phyloP scores from a whole-genome alignment of 2,797 vertebrate genomes.

The Pantherophis alleghaniensis region DNA sequence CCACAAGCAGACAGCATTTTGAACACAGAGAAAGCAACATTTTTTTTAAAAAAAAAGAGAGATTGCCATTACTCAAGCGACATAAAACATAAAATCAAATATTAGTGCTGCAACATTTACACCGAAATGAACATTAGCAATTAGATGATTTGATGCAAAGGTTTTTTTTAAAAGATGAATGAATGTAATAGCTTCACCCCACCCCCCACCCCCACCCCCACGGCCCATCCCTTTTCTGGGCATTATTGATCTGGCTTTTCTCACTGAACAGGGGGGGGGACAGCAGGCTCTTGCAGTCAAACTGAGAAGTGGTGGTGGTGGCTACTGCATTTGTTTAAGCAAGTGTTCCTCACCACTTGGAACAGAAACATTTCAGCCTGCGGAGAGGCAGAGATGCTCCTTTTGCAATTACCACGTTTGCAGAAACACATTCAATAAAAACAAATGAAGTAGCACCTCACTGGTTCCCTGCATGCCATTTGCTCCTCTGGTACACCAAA shows the following conservation, averaged over 20 bases:
- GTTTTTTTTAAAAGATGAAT: constrained; percentile 41
- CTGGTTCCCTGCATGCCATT: constrained; percentile 54
- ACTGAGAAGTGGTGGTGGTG: constrained; percentile 45
- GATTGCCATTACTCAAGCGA: constrained; percentile 45
- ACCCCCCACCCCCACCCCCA: not conserved
- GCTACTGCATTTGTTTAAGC: constrained; percentile 60
- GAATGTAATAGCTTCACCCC: not conserved
- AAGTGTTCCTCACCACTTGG: constrained; percentile 42
- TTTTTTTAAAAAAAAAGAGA: not conserved
- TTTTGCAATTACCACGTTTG: constrained; percentile 37
- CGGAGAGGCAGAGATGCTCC: constrained; percentile 26
- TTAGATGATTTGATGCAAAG: constrained; percentile 63
- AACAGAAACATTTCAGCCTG: constrained; percentile 46
- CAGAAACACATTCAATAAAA: constrained; percentile 36
- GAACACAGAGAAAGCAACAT: constrained; percentile 62
- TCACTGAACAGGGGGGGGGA: constrained; percentile 39
- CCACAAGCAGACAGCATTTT: constrained; percentile 62
- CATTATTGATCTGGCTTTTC: constrained; percentile 63
- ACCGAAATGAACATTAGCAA: constrained; percentile 60
- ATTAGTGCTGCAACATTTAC: constrained; percentile 52
- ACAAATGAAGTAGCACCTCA: constrained; percentile 27
- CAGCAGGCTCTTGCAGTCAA: constrained; percentile 56
- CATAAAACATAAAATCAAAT: constrained; percentile 62
- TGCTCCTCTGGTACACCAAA: constrained; percentile 38
- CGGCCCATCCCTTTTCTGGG: constrained; percentile 1